phyloP scores from a whole-genome alignment of 2,888 invertebrate genomes.

The Cataglyphis albicans region DNA sequence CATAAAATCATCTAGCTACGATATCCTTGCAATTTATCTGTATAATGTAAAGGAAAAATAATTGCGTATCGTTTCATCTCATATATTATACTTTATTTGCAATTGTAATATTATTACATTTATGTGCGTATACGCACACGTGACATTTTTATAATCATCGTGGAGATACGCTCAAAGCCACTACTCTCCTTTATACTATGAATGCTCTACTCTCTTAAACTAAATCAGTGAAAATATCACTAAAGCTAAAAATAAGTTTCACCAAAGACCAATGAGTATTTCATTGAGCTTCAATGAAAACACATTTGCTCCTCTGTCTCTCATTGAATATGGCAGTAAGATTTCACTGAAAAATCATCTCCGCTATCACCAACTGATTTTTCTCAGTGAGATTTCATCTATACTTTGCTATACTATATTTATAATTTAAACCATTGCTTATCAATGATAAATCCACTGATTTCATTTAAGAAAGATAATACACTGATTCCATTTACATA shows the following conservation, averaged over 20 bases:
- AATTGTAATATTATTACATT: background rate
- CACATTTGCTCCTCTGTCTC: no score
- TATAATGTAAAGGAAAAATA: background rate
- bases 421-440: background rate
- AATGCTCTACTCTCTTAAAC: background rate
- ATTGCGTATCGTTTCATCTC: background rate
- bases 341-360: background rate
- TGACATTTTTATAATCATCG: background rate
- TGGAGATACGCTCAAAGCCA: background rate
- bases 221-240: background rate
- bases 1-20: background rate
- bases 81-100: slow-evolving; percentile 22
- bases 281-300: no score
- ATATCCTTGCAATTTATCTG: background rate
- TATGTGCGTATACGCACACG: slow-evolving; percentile 3
- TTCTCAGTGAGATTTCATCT: background rate
- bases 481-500: background rate
- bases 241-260: background rate
- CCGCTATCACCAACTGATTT: background rate
- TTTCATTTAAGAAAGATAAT: slow-evolving; percentile 1
- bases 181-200: background rate
- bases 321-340: background rate
- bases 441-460: background rate
- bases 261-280: background rate
- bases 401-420: background rate